Percentiles rank a stretch among this genome's conserved stretches.
Conservation (phyloP, 2,797 vertebrate species). For the Heteromormyrus szaboi region DNA sequence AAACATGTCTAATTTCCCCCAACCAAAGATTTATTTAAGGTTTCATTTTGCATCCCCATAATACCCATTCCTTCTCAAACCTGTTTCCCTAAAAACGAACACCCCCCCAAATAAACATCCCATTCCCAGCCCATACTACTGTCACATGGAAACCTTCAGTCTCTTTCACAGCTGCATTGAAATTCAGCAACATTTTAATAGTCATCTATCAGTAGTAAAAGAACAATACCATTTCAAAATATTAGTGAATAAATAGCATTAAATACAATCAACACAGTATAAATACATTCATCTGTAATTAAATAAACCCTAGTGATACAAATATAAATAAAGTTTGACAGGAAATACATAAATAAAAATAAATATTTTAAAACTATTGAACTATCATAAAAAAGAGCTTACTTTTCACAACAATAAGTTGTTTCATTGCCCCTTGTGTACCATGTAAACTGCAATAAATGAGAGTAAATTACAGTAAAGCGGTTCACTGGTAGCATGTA, state of each 20-base stretch:
- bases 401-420: slow-evolving; percentile 4
- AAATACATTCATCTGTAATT: neutral
- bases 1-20: neutral
- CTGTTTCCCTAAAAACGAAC: neutral
- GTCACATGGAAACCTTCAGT: neutral
- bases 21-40: neutral
- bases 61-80: neutral
- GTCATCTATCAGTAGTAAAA: neutral
- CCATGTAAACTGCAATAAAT: neutral
- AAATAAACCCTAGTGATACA: neutral
- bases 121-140: neutral
- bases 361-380: neutral
- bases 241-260: slow-evolving; percentile 6
- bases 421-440: neutral
- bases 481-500: neutral
- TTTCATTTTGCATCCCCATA: neutral
- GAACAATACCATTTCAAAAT: neutral
- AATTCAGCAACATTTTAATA: neutral
- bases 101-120: neutral
- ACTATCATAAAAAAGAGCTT: slow-evolving; percentile 17
- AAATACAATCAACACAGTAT: neutral
- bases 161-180: neutral
- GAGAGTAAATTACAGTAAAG: neutral
- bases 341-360: slow-evolving; percentile 13
- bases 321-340: neutral